These are phyloP conservation scores for Hemichromis elongatus DNA, from an alignment of 2,113 vertebrate species.

Conservation along the genomic window DNA sequence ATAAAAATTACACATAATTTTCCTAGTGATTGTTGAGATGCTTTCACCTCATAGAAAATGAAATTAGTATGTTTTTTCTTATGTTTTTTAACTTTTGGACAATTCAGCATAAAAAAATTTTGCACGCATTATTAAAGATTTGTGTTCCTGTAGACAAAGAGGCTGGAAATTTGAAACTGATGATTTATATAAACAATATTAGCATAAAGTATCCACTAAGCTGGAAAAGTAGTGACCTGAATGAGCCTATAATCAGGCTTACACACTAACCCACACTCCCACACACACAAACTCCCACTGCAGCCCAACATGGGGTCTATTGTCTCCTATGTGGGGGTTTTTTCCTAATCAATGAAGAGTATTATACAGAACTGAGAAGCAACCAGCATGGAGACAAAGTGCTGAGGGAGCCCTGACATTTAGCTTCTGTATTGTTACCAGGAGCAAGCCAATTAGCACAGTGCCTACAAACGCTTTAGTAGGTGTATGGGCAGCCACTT, in stretches of 20 bases:
- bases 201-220: background rate
- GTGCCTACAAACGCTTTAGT: background rate
- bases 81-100: background rate
- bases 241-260: conserved; percentile 4
- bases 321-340: background rate
- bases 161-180: background rate
- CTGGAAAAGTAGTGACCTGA: conserved; percentile 3
- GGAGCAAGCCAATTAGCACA: conserved; percentile 47
- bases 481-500: conserved; percentile 5
- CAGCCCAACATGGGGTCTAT: background rate
- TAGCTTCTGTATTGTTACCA: conserved; percentile 46
- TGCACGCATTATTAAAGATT: background rate
- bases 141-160: background rate
- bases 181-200: conserved; percentile 6
- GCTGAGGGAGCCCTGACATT: conserved; percentile 62
- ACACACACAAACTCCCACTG: background rate
- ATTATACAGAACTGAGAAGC: background rate
- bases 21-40: background rate
- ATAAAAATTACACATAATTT: background rate
- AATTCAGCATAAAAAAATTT: conserved; percentile 13
- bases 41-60: conserved; percentile 3
- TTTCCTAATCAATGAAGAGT: conserved; percentile 1
- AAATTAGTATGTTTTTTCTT: background rate
- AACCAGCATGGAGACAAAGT: conserved; percentile 15
- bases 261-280: background rate